Percentiles rank a stretch among this genome's conserved stretches.
phyloP scores from a whole-genome alignment of 2,888 invertebrate genomes.

The Eilema sororculum region DNA sequence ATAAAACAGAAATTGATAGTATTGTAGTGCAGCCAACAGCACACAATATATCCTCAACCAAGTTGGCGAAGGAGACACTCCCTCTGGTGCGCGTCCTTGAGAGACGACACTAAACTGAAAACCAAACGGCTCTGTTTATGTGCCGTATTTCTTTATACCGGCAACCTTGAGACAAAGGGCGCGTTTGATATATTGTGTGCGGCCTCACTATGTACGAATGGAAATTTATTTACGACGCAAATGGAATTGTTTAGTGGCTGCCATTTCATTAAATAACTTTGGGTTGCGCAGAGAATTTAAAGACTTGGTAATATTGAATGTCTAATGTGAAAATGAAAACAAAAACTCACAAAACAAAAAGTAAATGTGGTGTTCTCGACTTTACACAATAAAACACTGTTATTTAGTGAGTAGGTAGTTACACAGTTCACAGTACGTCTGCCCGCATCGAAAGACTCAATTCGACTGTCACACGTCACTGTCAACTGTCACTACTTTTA shows the following conservation, averaged over 20 bases:
- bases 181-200: slow-evolving; percentile 17
- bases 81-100: background rate
- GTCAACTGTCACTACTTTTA: too few species aligned
- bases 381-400: too few species aligned
- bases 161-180: slow-evolving; percentile 10
- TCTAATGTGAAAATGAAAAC: background rate
- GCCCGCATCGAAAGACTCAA: too few species aligned
- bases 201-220: slow-evolving; percentile 2
- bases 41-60: background rate
- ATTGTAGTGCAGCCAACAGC: background rate
- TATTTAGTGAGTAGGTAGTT: too few species aligned
- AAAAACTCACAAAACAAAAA: background rate
- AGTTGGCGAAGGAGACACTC: background rate
- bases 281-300: background rate
- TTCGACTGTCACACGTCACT: too few species aligned
- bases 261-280: slow-evolving; percentile 2
- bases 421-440: too few species aligned
- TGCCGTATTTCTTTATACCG: background rate
- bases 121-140: slow-evolving; percentile 16
- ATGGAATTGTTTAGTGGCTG: slow-evolving; percentile 12
- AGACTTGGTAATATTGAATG: background rate
- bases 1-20: slow-evolving; percentile 2
- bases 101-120: slow-evolving; percentile 1
- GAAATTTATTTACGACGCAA: slow-evolving; percentile 20
- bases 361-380: too few species aligned